Evolutionary conservation across 2,888 invertebrate genomes (phyloP).

Genomic region (Metopia argyrocephala): DNA sequence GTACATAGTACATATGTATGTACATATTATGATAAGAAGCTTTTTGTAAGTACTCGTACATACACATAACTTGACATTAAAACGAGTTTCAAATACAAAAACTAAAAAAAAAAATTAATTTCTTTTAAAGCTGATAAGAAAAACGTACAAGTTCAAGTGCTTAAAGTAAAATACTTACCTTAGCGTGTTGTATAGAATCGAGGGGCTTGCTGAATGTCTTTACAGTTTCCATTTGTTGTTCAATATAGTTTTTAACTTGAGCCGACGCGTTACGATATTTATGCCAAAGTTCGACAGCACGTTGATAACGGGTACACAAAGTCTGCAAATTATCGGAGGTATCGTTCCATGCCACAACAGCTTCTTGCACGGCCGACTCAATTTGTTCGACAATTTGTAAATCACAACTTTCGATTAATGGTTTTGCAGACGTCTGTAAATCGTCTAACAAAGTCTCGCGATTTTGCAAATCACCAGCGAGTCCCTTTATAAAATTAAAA

Average conservation of each 20-base stretch:
- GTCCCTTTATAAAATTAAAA: no score
- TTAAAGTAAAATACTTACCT: constrained; percentile 80
- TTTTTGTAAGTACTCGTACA: neutral
- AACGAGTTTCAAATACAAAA: neutral
- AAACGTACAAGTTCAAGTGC: neutral
- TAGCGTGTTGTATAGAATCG: constrained; percentile 85
- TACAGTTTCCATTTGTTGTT: constrained; percentile 86
- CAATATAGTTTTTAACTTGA: constrained; percentile 86
- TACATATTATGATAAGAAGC: no score
- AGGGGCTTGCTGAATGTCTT: constrained; percentile 83
- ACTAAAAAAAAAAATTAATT: neutral
- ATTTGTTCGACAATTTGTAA: constrained; percentile 86
- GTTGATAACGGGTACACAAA: constrained; percentile 87
- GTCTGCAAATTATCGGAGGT: constrained; percentile 88
- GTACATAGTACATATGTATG: no score
- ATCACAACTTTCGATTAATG: constrained; percentile 84
- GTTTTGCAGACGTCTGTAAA: constrained; percentile 85
- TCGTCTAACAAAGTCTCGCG: constrained; percentile 87
- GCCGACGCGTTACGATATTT: constrained; percentile 89
- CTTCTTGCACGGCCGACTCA: constrained; percentile 87
- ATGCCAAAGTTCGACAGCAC: constrained; percentile 89
- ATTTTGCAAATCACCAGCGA: constrained; percentile 86
- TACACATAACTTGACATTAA: neutral
- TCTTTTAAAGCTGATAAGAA: neutral
- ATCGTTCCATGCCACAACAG: constrained; percentile 88